Percentiles rank a stretch among this genome's conserved stretches.
Evolutionary conservation across 2,888 invertebrate genomes (phyloP).

Genomic region (Aspidiotus destructor): DNA sequence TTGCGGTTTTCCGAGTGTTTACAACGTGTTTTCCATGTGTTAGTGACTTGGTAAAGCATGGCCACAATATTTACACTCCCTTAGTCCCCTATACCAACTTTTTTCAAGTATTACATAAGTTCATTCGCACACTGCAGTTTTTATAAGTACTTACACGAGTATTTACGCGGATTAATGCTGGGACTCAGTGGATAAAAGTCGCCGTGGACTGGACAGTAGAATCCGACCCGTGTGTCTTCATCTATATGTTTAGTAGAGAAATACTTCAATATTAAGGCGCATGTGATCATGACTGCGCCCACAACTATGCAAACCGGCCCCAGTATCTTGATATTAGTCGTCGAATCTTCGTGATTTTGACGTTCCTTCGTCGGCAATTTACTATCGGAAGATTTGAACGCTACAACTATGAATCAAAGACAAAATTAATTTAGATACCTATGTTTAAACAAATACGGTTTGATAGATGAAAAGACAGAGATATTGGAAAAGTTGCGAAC

Average conservation of each 20-base stretch:
- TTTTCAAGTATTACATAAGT: too few species aligned
- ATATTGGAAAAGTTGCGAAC: too few species aligned
- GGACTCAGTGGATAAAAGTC: slow-evolving; percentile 67
- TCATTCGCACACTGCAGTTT: too few species aligned
- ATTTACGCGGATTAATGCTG: slow-evolving; percentile 38
- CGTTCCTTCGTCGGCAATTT: slow-evolving; percentile 59
- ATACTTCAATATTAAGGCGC: slow-evolving; percentile 56
- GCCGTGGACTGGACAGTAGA: slow-evolving; percentile 67
- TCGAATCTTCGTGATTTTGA: slow-evolving; percentile 60
- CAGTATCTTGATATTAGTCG: slow-evolving; percentile 60
- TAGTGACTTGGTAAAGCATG: too few species aligned
- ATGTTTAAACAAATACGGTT: too few species aligned
- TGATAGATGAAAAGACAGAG: too few species aligned
- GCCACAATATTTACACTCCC: too few species aligned
- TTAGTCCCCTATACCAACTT: too few species aligned
- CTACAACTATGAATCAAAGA: slow-evolving; percentile 50
- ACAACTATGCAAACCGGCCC: slow-evolving; percentile 65
- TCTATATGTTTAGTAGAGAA: slow-evolving; percentile 57
- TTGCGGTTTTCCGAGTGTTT: too few species aligned
- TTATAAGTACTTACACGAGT: slow-evolving; percentile 31
- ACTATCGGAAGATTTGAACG: slow-evolving; percentile 62
- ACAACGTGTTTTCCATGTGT: too few species aligned
- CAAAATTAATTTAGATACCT: background rate
- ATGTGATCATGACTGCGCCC: slow-evolving; percentile 59
- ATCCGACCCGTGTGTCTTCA: slow-evolving; percentile 58